These are phyloP conservation scores for Strix aluco DNA, from an alignment of 2,113 vertebrate species.

Conservation along the genomic window DNA sequence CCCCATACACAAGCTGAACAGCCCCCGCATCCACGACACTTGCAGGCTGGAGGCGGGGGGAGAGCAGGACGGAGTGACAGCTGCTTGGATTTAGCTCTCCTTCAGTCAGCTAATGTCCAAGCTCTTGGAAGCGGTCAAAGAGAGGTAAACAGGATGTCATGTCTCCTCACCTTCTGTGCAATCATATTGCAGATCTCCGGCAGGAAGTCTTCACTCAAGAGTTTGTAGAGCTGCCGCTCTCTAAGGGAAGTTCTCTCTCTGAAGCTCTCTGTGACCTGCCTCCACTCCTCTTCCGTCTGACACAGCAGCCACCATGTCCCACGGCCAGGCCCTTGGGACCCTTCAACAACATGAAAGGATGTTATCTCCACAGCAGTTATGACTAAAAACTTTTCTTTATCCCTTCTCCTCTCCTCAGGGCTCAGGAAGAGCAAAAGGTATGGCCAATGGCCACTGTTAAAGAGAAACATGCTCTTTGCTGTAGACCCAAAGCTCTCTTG, in stretches of 20 bases:
- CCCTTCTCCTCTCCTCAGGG: background rate
- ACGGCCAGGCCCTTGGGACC: conserved; percentile 77
- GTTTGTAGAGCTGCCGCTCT: conserved; percentile 93
- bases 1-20: background rate
- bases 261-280: conserved; percentile 90
- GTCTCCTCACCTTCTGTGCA: conserved; percentile 88
- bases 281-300: conserved; percentile 94
- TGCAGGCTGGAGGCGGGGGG: background rate
- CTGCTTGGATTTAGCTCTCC: background rate
- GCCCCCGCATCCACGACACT: background rate
- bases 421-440: background rate
- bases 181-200: conserved; percentile 98
- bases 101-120: background rate
- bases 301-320: conserved; percentile 94
- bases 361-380: background rate
- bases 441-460: background rate
- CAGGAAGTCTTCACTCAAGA: conserved; percentile 96
- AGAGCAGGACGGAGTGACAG: background rate
- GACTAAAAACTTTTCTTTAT: background rate
- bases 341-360: conserved; percentile 54
- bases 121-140: background rate
- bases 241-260: conserved; percentile 89
- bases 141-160: conserved; percentile 58
- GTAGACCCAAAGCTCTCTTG: background rate
- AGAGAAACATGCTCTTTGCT: background rate